Percentiles rank a stretch among this genome's conserved stretches.
Conservation (phyloP, 2,797 vertebrate genomes). For the Trichosurus vulpecula region DNA sequence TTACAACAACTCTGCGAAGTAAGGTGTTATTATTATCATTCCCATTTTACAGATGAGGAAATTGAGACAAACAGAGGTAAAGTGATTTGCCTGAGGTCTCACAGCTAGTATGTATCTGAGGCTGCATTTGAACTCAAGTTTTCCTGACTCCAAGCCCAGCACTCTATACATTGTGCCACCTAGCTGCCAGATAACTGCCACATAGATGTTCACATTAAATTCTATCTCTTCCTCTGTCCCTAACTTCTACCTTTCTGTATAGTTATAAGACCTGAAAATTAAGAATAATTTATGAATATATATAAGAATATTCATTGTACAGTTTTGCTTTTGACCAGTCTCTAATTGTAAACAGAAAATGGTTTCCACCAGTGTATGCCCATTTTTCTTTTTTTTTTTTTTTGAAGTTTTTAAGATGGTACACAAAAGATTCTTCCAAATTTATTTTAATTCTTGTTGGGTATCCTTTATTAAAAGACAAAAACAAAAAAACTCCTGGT, state of each 20-base stretch:
- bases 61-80: background rate
- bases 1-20: background rate
- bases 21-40: background rate
- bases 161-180: background rate
- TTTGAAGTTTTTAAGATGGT: constrained; percentile 46
- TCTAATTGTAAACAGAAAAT: background rate
- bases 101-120: background rate
- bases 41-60: background rate
- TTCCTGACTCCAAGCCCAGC: background rate
- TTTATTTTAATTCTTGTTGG: constrained; percentile 23
- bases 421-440: constrained; percentile 55
- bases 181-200: background rate
- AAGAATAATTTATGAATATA: background rate
- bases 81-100: background rate
- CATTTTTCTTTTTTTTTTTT: constrained; percentile 37
- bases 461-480: constrained; percentile 29
- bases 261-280: background rate
- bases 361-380: background rate
- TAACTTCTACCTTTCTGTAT: background rate
- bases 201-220: background rate
- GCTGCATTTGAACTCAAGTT: background rate
- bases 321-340: constrained; percentile 42
- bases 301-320: background rate
- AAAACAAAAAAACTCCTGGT: background rate
- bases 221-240: background rate